Conservation (phyloP, 2,797 vertebrate species). For the Argyrosomus regius region DNA sequence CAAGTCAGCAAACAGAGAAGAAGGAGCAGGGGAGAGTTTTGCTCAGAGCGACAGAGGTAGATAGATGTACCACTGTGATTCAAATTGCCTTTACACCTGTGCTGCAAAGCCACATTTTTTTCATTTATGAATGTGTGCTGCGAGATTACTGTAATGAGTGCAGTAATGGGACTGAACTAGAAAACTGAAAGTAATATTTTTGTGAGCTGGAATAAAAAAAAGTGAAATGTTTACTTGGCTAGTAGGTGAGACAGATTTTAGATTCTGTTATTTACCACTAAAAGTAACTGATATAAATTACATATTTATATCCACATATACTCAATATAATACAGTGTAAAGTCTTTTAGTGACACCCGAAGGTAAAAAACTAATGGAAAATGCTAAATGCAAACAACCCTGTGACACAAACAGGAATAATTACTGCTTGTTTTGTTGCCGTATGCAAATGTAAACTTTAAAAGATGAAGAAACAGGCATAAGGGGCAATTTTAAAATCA, state of each 20-base stretch:
- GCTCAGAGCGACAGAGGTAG: slow-evolving; percentile 73
- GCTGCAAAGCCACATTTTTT: slow-evolving; percentile 36
- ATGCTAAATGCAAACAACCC: not conserved
- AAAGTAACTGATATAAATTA: not conserved
- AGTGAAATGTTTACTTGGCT: slow-evolving; percentile 2
- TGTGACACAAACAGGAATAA: not conserved
- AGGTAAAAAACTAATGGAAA: not conserved
- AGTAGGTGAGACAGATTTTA: not conserved
- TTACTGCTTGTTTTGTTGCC: not conserved
- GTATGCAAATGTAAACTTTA: not conserved
- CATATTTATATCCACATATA: not conserved
- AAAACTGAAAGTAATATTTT: slow-evolving; percentile 11
- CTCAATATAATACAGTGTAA: not conserved
- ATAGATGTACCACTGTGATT: slow-evolving; percentile 78
- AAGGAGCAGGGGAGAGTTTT: slow-evolving; percentile 66
- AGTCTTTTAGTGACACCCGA: not conserved
- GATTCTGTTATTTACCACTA: not conserved
- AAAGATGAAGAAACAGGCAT: slow-evolving; percentile 49
- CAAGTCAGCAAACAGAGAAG: slow-evolving; percentile 78
- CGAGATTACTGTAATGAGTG: slow-evolving; percentile 27
- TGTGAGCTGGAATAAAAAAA: slow-evolving; percentile 16
- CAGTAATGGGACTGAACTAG: slow-evolving; percentile 19
- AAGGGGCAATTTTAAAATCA: slow-evolving; percentile 79
- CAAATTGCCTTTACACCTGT: slow-evolving; percentile 80
- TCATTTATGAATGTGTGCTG: slow-evolving; percentile 18